Evolutionary conservation across 2,888 invertebrate species (phyloP).

Genomic region (Pteria penguin): DNA sequence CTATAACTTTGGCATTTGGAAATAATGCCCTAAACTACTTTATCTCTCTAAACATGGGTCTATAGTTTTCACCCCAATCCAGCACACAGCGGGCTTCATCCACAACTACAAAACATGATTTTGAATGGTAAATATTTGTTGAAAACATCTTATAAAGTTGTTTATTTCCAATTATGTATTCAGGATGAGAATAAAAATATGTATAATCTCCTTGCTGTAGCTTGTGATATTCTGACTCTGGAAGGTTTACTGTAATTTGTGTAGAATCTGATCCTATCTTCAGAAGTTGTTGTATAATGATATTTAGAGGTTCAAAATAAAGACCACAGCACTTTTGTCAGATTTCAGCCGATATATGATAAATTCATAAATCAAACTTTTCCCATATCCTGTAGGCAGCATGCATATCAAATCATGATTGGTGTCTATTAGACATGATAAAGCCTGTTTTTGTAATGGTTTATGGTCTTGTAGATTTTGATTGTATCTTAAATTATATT

Average conservation of each 20-base stretch:
- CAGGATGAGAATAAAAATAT: too few relatives aligned
- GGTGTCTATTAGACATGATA: too few relatives aligned
- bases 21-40: background rate
- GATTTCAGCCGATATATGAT: background rate
- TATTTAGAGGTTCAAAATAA: background rate
- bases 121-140: background rate
- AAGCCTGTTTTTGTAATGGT: too few relatives aligned
- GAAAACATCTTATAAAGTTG: background rate
- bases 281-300: background rate
- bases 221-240: too few relatives aligned
- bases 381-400: too few relatives aligned
- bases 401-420: too few relatives aligned
- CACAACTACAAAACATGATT: background rate
- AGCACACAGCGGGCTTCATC: conserved; percentile 16
- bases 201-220: too few relatives aligned
- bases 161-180: background rate
- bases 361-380: too few relatives aligned
- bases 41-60: conserved; percentile 1
- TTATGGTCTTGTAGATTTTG: too few relatives aligned
- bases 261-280: background rate
- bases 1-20: background rate
- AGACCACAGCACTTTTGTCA: background rate
- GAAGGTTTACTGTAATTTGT: too few relatives aligned
- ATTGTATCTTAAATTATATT: too few relatives aligned
- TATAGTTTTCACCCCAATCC: conserved; percentile 11